These are phyloP conservation scores for Nomia melanderi DNA, from an alignment of 1,140 invertebrate species.

Conservation along the genomic window DNA sequence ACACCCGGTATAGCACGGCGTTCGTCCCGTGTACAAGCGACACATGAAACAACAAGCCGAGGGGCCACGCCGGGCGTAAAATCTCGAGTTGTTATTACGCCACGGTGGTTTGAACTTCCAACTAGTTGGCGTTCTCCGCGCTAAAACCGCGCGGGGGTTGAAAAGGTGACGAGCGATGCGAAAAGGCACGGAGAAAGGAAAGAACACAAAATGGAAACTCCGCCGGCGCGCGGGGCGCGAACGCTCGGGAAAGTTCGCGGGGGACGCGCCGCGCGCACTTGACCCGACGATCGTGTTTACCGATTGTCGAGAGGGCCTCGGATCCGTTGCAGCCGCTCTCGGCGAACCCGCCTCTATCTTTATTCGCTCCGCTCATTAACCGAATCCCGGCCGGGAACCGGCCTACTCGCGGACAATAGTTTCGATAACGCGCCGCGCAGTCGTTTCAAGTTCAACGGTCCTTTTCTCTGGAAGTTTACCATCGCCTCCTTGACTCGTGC, in stretches of 20 bases:
- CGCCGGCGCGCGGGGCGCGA: not conserved
- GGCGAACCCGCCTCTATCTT: not conserved
- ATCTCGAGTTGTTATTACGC: constrained; percentile 5
- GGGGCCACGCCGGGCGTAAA: not conserved
- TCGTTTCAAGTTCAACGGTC: too few relatives aligned
- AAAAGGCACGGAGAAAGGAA: not conserved
- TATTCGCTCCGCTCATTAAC: not conserved
- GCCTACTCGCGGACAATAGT: not conserved
- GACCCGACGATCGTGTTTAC: constrained; percentile 5
- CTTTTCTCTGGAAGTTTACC: too few relatives aligned
- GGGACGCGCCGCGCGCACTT: not conserved
- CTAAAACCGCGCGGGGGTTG: not conserved
- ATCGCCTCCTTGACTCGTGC: too few relatives aligned
- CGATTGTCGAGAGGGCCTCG: not conserved
- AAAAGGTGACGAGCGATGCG: constrained; percentile 1
- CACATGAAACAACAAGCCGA: not conserved
- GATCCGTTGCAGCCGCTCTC: too few relatives aligned
- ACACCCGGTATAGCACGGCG: too few relatives aligned
- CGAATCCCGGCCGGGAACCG: not conserved
- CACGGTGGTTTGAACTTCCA: not conserved
- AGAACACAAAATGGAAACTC: not conserved
- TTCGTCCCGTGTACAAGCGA: not conserved
- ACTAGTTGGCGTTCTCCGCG: constrained; percentile 1
- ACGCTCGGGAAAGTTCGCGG: not conserved
- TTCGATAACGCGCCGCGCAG: not conserved